phyloP scores from a whole-genome alignment of 2,113 vertebrate genomes.

The Spilogale gracilis region DNA sequence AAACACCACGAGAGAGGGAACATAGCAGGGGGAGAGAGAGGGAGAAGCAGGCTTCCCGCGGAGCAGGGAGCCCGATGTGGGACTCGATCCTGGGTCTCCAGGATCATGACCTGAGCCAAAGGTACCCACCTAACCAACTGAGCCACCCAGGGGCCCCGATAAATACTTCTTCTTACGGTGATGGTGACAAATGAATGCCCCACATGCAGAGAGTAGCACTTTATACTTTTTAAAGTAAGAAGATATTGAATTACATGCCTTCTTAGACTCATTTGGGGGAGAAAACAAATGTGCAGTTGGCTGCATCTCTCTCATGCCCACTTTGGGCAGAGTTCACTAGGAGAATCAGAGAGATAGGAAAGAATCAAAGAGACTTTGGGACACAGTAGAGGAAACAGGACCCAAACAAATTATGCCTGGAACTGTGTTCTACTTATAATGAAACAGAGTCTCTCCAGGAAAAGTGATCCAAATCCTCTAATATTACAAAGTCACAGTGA shows the following conservation, averaged over 20 bases:
- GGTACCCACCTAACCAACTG: no score
- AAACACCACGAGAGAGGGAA: no score
- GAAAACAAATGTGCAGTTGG: background rate
- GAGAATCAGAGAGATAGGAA: background rate
- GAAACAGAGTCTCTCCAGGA: background rate
- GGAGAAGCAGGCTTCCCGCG: no score
- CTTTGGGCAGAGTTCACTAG: background rate
- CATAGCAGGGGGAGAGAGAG: no score
- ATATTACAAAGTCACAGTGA: background rate
- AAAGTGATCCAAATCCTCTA: background rate
- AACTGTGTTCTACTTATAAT: background rate
- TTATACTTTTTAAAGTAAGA: constrained; percentile 42
- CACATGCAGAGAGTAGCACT: background rate
- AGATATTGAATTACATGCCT: background rate
- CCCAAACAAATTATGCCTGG: background rate
- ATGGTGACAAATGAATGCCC: constrained; percentile 25
- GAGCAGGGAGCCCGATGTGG: no score
- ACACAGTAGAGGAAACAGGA: background rate
- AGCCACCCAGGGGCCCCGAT: background rate
- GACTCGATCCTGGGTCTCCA: no score
- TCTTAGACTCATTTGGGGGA: background rate
- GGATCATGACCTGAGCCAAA: no score
- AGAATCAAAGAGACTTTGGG: background rate
- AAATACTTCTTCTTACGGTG: background rate
- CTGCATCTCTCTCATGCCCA: background rate